These are phyloP conservation scores for Neoaliturus tenellus DNA, from an alignment of 2,888 invertebrate genomes.

Conservation along the genomic window DNA sequence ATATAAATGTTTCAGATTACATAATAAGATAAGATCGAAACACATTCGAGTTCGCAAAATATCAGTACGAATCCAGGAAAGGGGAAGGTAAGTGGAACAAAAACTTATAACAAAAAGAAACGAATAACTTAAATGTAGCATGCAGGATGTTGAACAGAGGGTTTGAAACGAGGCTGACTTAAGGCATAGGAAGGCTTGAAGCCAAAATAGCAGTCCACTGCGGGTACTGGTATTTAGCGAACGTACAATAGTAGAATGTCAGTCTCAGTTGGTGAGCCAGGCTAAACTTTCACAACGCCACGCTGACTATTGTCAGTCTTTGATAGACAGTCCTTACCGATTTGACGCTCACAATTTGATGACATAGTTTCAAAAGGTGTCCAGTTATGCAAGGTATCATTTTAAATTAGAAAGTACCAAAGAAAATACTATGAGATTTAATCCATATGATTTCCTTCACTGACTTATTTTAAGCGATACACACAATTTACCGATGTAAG, in stretches of 20 bases:
- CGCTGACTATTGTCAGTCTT: not conserved
- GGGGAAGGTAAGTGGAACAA: not conserved
- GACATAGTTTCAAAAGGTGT: too few species aligned
- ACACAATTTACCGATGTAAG: too few species aligned
- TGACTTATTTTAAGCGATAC: too few species aligned
- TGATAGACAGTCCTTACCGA: too few species aligned
- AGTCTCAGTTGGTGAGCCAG: constrained; percentile 44
- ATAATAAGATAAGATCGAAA: constrained; percentile 50
- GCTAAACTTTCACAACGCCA: constrained; percentile 30
- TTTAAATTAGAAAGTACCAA: too few species aligned
- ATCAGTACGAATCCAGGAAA: constrained; percentile 23
- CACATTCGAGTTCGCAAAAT: constrained; percentile 46
- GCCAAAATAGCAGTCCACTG: constrained; percentile 30
- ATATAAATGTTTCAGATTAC: constrained; percentile 54
- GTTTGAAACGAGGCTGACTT: constrained; percentile 4
- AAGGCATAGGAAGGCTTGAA: constrained; percentile 33
- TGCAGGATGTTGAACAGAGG: not conserved
- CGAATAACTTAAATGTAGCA: constrained; percentile 1
- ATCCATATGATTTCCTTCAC: too few species aligned
- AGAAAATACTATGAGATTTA: too few species aligned
- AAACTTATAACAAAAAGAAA: not conserved
- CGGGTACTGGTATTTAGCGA: constrained; percentile 46
- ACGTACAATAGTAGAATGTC: constrained; percentile 45
- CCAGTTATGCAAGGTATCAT: too few species aligned
- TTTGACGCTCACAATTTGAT: too few species aligned